Evolutionary conservation across 2,888 invertebrate species (phyloP), one percentile per base, ranked within the genome.

Genomic region (Hypsopygia costalis): DNA sequence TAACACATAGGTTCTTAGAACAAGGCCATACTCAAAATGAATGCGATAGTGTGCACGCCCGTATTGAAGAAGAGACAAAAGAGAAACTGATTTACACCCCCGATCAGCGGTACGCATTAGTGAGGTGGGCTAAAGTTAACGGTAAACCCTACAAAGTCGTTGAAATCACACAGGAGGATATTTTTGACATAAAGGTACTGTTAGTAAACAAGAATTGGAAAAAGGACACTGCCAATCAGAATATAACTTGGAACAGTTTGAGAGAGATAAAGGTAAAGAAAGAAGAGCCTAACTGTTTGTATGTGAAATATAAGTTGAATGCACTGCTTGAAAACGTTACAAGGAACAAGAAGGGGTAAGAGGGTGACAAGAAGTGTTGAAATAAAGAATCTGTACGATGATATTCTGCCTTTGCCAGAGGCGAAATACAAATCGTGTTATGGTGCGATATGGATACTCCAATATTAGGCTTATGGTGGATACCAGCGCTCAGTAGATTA

Each of bases 1-100:
- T 49, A 10, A 45, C 30, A 25, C 47, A 49, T 33, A 20, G 35
- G 25, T 52, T 44, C 32, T 30, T 47, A 4, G 47, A 46, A 37
- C 41, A 37, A 35, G 51, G 43, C 9, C 43, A 46, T 27, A 49
- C 47, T 1, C 46, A 52, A 9, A 44, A 46, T 33, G 47, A 52
- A 12, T 40, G 40, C 10, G 46, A 50, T 32, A 36, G 37, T 20
- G 40, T 49, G 11, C 44, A 52, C 30, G 46, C 47, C 11, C 12
- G 32, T 7, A 44, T 49, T n/a, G 46, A 49, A 32, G 11, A 33
- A 34, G 7, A 9, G 10, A 8, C 34, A 3, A 37, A 30, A 25
- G 28, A 11, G 27, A 36, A 38, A 21, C 2, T 9, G 12, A 37
- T 37, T 22, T 38, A 42, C 12, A 30, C 12, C 8, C 42, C 42